Conservation (phyloP, 2,888 invertebrate species). For the Aproaerema taeniolella region DNA sequence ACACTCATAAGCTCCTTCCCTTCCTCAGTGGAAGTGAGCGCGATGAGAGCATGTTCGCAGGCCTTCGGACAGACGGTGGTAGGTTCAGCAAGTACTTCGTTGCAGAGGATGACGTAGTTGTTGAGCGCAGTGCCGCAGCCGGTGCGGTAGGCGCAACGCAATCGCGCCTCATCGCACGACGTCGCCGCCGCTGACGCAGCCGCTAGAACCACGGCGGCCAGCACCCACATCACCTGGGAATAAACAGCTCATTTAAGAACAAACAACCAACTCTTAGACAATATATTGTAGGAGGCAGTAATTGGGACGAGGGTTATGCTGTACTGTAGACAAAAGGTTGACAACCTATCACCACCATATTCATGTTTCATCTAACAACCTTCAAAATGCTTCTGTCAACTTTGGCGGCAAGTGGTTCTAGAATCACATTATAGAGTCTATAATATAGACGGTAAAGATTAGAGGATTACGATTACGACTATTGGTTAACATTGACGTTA, state of each 20-base stretch:
- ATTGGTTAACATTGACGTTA: no score
- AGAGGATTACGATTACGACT: no score
- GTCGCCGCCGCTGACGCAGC: slow-evolving; percentile 45
- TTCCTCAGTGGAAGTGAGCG: slow-evolving; percentile 87
- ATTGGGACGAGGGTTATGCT: no score
- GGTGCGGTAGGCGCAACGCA: slow-evolving; percentile 84
- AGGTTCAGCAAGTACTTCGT: slow-evolving; percentile 80
- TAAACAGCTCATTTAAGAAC: no score
- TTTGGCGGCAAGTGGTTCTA: no score
- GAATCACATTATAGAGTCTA: no score
- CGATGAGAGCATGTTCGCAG: slow-evolving; percentile 87
- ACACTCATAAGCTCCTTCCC: slow-evolving; percentile 87
- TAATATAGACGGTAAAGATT: no score
- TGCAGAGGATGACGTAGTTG: slow-evolving; percentile 86
- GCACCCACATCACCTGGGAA: slow-evolving; percentile 60
- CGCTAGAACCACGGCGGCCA: slow-evolving; percentile 41
- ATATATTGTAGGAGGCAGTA: no score
- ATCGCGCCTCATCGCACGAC: slow-evolving; percentile 81
- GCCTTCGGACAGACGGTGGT: slow-evolving; percentile 80
- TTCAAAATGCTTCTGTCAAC: no score
- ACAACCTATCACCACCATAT: no score
- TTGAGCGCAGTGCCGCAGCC: slow-evolving; percentile 88
- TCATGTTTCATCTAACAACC: no score
- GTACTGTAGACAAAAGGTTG: no score
- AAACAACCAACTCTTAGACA: not conserved